phyloP scores from a whole-genome alignment of 2,888 invertebrate genomes.

The Thelaira solivaga region DNA sequence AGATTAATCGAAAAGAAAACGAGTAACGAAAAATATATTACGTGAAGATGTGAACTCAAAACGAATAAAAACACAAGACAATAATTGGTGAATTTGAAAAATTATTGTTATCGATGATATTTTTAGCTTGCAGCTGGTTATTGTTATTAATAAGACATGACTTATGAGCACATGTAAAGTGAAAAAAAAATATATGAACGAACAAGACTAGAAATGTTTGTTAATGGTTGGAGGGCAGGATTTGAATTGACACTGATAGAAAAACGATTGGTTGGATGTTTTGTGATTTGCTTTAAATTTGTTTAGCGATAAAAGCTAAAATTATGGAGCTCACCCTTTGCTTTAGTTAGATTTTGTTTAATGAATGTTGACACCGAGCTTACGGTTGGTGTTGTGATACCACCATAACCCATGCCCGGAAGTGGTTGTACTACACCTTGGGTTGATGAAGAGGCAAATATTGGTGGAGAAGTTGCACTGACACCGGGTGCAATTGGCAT shows the following conservation, averaged over 20 bases:
- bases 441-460: slow-evolving; percentile 49
- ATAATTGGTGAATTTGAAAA: slow-evolving; percentile 27
- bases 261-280: slow-evolving; percentile 48
- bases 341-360: slow-evolving; percentile 62
- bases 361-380: slow-evolving; percentile 43
- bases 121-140: slow-evolving; percentile 34
- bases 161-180: slow-evolving; percentile 44
- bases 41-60: slow-evolving; percentile 16
- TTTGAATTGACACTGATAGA: slow-evolving; percentile 40
- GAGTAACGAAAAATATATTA: neutral
- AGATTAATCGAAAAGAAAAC: slow-evolving; percentile 19
- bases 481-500: slow-evolving; percentile 48
- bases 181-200: too few species aligned
- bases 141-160: slow-evolving; percentile 20
- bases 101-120: slow-evolving; percentile 23
- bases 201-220: slow-evolving; percentile 36
- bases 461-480: slow-evolving; percentile 58
- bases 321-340: slow-evolving; percentile 73
- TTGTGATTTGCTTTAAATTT: slow-evolving; percentile 42
- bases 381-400: slow-evolving; percentile 56
- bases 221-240: slow-evolving; percentile 30
- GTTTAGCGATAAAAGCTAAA: slow-evolving; percentile 68
- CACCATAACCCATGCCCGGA: slow-evolving; percentile 35
- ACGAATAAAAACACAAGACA: slow-evolving; percentile 6
- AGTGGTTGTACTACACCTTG: slow-evolving; percentile 40